Percentiles rank a stretch among this genome's conserved stretches.
phyloP scores from a whole-genome alignment of 1,140 invertebrate species.

The Ladona fulva region DNA sequence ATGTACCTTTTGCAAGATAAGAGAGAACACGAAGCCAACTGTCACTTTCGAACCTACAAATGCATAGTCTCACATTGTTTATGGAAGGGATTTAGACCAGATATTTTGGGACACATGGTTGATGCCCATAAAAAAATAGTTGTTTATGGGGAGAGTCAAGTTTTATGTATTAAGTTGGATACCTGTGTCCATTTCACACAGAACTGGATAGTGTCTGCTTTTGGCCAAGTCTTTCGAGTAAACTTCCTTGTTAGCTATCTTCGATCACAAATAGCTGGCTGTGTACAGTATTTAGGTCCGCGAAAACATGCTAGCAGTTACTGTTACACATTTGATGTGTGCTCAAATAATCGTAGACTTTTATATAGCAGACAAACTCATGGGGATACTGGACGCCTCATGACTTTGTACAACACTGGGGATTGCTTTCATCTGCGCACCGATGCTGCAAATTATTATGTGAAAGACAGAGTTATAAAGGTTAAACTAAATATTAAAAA shows the following conservation, averaged over 20 bases:
- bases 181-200: constrained; percentile 13
- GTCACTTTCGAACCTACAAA: constrained; percentile 24
- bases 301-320: not conserved
- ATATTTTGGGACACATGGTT: constrained; percentile 23
- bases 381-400: not conserved
- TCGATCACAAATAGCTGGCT: not conserved
- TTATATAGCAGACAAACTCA: not conserved
- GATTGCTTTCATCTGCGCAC: not conserved
- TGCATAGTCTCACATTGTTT: constrained; percentile 25
- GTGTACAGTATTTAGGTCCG: not conserved
- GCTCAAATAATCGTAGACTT: not conserved
- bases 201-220: constrained; percentile 22
- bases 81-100: constrained; percentile 26
- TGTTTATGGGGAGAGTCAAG: constrained; percentile 21
- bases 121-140: constrained; percentile 21
- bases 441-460: not conserved
- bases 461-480: not conserved
- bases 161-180: constrained; percentile 16
- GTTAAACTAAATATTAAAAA: not conserved
- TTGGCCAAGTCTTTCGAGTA: constrained; percentile 22
- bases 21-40: constrained; percentile 25
- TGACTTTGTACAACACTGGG: not conserved
- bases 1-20: constrained; percentile 23
- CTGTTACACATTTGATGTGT: not conserved
- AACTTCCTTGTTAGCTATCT: constrained; percentile 18